phyloP scores from a whole-genome alignment of 2,888 invertebrate species.

The Isoperla grammatica region DNA sequence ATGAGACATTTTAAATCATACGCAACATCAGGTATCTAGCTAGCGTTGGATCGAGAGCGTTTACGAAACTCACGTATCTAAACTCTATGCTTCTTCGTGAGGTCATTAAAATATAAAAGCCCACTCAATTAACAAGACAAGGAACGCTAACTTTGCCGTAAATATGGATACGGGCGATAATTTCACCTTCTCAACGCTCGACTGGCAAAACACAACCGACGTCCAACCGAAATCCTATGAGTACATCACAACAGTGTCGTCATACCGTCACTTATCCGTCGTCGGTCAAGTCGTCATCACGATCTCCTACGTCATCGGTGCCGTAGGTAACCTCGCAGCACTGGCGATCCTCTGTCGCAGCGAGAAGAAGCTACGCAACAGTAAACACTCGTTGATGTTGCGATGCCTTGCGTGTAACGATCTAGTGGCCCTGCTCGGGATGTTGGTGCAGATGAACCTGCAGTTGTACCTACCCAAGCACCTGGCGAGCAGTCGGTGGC shows the following conservation, averaged over 20 bases:
- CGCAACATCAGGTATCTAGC: too few species aligned
- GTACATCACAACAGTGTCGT: not conserved
- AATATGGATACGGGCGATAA: too few species aligned
- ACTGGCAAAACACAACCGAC: too few species aligned
- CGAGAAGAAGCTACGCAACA: constrained; percentile 60
- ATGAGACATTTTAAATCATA: too few species aligned
- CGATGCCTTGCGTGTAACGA: constrained; percentile 75
- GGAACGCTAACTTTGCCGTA: too few species aligned
- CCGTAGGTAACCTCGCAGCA: constrained; percentile 70
- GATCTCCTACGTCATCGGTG: constrained; percentile 59
- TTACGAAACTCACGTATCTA: too few species aligned
- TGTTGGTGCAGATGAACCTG: constrained; percentile 64
- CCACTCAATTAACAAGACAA: too few species aligned
- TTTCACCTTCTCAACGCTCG: too few species aligned
- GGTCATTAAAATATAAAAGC: too few species aligned
- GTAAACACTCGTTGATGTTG: constrained; percentile 73
- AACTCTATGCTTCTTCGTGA: too few species aligned
- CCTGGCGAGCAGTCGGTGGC: constrained; percentile 40
- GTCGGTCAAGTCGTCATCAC: constrained; percentile 45
- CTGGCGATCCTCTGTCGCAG: constrained; percentile 64
- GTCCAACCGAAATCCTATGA: not conserved
- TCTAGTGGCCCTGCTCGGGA: constrained; percentile 71
- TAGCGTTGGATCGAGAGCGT: too few species aligned
- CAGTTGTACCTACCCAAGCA: constrained; percentile 44
- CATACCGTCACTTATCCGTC: constrained; percentile 33